Percentiles rank a stretch among this genome's conserved stretches.
Evolutionary conservation across 1,140 invertebrate genomes (phyloP).

Genomic region (Megathymus violae): DNA sequence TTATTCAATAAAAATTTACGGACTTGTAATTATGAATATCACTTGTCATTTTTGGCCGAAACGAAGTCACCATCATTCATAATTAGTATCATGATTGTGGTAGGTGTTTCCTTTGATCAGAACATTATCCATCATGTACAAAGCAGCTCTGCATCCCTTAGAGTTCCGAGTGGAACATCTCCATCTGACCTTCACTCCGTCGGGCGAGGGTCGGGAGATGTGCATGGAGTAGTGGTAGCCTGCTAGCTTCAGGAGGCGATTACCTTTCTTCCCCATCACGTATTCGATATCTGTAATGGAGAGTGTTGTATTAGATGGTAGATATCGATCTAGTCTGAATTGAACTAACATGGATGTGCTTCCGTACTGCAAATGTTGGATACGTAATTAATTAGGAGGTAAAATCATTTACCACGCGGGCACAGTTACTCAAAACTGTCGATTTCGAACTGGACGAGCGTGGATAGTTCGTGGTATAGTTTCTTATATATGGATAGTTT

Average conservation of each 20-base stretch:
- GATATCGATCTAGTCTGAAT: too few relatives aligned
- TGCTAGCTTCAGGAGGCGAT: conserved; percentile 5
- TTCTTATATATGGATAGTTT: too few relatives aligned
- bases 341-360: too few relatives aligned
- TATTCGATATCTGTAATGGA: conserved; percentile 9
- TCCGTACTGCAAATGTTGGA: too few relatives aligned
- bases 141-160: conserved; percentile 40
- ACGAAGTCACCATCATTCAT: neutral
- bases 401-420: too few relatives aligned
- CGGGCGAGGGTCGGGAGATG: neutral
- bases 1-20: too few relatives aligned
- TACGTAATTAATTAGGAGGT: too few relatives aligned
- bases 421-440: too few relatives aligned
- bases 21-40: neutral
- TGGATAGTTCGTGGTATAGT: too few relatives aligned
- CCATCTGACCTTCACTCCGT: conserved; percentile 32
- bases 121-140: conserved; percentile 34
- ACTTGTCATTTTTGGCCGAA: too few relatives aligned
- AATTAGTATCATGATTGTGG: conserved; percentile 35
- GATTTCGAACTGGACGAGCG: too few relatives aligned
- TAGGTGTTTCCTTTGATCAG: conserved; percentile 29
- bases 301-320: neutral
- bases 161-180: conserved; percentile 45
- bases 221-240: conserved; percentile 13
- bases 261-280: conserved; percentile 11